Evolutionary conservation across 2,797 vertebrate genomes (phyloP).

Genomic region (Sebastes alutus): DNA sequence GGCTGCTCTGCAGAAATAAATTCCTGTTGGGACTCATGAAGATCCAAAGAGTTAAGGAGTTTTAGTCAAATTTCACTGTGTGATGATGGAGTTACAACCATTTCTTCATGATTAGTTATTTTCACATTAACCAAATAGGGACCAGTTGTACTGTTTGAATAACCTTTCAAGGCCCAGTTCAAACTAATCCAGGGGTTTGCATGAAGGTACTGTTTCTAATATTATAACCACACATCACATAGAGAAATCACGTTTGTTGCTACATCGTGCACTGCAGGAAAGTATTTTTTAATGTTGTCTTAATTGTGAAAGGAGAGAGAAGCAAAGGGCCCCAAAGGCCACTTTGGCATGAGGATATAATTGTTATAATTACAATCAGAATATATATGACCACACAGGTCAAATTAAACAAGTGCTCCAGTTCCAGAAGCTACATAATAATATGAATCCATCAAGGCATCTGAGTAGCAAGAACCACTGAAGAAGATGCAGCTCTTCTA

Average conservation of each 20-base stretch:
- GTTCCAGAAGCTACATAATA: neutral
- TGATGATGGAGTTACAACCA: neutral
- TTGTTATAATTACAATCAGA: neutral
- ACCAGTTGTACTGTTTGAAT: conserved; percentile 40
- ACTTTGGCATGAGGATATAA: neutral
- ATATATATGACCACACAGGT: neutral
- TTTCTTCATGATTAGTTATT: conserved; percentile 19
- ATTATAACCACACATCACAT: conserved; percentile 9
- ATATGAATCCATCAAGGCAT: neutral
- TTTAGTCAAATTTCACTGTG: conserved; percentile 1
- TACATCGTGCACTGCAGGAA: conserved; percentile 28
- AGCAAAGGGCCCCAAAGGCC: neutral
- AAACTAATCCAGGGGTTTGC: conserved; percentile 29
- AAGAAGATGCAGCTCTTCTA: neutral
- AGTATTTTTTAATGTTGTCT: conserved; percentile 2
- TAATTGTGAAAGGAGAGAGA: neutral
- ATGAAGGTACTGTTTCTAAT: conserved; percentile 16
- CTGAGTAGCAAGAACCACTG: neutral
- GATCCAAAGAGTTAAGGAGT: conserved; percentile 29
- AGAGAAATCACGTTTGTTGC: conserved; percentile 35
- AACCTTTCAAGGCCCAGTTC: conserved; percentile 6
- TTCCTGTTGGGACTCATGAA: neutral
- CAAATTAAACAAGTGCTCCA: neutral
- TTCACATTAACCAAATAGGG: conserved; percentile 39
- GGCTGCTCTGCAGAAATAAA: conserved; percentile 13